Conservation (phyloP, 2,888 invertebrate genomes). For the Junonia oenone region DNA sequence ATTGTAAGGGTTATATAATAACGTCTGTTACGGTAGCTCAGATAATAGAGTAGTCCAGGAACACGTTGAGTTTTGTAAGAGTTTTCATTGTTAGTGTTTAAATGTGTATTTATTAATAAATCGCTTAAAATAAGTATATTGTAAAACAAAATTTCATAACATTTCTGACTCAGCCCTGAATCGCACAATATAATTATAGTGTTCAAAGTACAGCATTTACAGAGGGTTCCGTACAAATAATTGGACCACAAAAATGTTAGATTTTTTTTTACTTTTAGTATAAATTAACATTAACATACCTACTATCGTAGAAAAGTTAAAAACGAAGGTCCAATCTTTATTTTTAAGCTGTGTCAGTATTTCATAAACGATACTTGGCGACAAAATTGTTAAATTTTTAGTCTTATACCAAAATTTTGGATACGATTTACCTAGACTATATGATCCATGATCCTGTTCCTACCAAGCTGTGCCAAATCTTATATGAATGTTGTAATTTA, state of each 20-base stretch:
- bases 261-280: background rate
- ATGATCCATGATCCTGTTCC: conserved; percentile 51
- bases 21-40: conserved; percentile 35
- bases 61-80: conserved; percentile 42
- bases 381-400: conserved; percentile 15
- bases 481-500: conserved; percentile 39
- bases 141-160: background rate
- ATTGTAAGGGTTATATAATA: conserved; percentile 36
- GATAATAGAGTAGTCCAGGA: conserved; percentile 22
- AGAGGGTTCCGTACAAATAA: conserved; percentile 21
- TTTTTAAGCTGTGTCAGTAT: conserved; percentile 5
- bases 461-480: conserved; percentile 66
- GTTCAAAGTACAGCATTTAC: conserved; percentile 22
- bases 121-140: conserved; percentile 16
- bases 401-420: conserved; percentile 24
- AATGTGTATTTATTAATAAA: conserved; percentile 43
- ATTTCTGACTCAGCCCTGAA: conserved; percentile 6
- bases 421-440: conserved; percentile 32
- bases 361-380: conserved; percentile 11
- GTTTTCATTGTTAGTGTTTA: conserved; percentile 52
- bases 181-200: conserved; percentile 30
- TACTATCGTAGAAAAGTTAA: conserved; percentile 2
- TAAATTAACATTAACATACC: background rate
- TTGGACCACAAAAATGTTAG: conserved; percentile 11
- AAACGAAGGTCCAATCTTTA: conserved; percentile 13